These are phyloP conservation scores for Enteromius viviparus DNA, from an alignment of 2,797 vertebrate genomes.

Conservation along the genomic window DNA sequence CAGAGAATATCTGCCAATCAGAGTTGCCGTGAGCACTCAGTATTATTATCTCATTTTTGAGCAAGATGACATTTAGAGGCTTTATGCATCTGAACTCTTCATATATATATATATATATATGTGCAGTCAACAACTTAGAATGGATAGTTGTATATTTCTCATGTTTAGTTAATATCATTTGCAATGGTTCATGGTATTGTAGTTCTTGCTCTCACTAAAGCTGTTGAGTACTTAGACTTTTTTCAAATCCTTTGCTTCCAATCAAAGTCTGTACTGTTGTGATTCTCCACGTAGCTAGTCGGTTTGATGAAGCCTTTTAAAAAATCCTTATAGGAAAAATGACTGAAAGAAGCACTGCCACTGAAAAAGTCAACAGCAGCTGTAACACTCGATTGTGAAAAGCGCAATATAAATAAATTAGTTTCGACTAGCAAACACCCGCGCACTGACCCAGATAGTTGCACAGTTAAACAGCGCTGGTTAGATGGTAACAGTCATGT, in stretches of 20 bases:
- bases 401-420: neutral
- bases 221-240: no score
- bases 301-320: neutral
- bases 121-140: neutral
- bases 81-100: no score
- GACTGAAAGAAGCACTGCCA: neutral
- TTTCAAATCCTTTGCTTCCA: neutral
- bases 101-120: neutral
- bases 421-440: neutral
- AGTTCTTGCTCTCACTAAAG: neutral
- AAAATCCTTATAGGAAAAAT: neutral
- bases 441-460: neutral
- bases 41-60: no score
- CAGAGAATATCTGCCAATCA: neutral
- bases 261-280: neutral
- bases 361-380: neutral
- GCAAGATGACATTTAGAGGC: no score
- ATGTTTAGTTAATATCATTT: neutral
- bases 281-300: neutral
- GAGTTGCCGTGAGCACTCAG: neutral
- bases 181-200: neutral
- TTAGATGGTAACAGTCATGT: neutral
- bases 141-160: neutral
- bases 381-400: neutral
- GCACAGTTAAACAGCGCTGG: neutral